Conservation (phyloP, 2,797 vertebrate species). For the Adrianichthys oophorus region DNA sequence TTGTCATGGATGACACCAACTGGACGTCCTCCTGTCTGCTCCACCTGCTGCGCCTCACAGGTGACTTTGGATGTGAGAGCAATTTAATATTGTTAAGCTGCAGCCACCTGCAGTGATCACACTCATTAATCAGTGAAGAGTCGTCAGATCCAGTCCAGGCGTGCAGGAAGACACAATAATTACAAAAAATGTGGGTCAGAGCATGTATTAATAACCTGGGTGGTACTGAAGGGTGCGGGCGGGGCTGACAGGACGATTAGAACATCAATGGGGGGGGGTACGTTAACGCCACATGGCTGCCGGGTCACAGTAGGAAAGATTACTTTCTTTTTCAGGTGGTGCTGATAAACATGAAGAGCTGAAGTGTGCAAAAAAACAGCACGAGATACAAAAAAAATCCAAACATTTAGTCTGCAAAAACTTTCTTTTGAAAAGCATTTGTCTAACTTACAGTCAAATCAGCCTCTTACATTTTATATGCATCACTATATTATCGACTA, state of each 20-base stretch:
- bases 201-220: conserved; percentile 33
- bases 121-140: conserved; percentile 56
- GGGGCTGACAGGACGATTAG: background rate
- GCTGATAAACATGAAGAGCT: no score
- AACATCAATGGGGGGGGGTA: no score
- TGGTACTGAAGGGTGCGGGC: conserved; percentile 3
- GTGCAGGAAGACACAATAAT: conserved; percentile 49
- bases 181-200: conserved; percentile 39
- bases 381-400: no score
- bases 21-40: conserved; percentile 7
- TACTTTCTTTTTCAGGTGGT: no score
- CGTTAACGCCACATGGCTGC: no score
- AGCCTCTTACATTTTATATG: no score
- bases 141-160: conserved; percentile 27
- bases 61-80: conserved; percentile 59
- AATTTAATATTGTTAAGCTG: conserved; percentile 61
- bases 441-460: no score
- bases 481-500: no score
- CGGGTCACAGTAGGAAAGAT: no score
- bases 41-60: conserved; percentile 47
- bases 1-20: background rate
- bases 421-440: no score
- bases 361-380: no score
- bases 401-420: no score
- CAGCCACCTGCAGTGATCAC: conserved; percentile 27